Evolutionary conservation across 2,888 invertebrate genomes (phyloP), one percentile per base, ranked within the genome.

Genomic region (Tineola bisselliella): DNA sequence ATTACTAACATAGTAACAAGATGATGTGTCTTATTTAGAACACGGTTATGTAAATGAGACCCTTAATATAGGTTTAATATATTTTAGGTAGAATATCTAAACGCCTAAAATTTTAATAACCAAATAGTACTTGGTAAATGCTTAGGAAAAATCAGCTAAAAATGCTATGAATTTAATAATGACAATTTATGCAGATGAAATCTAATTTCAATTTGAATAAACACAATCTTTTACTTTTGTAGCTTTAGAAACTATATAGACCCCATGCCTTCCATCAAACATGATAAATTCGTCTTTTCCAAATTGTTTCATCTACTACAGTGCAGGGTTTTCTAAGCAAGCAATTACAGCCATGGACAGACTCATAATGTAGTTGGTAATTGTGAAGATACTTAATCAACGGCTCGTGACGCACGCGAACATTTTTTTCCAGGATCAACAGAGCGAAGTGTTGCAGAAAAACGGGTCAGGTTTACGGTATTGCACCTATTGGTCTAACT

Each of bases 361-460:
- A 11, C 54, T 11, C 54, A 54, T 54, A 54, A 54, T 25, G 54
- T 54, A 54, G 54, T 25, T 54, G 17, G 58, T 58, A 58, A 58
- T 58, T 58, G 33, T 33, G 58, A 19, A 33, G 33, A 58, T 58
- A 58, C 33, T 58, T 58, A 17, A 33, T 19, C 33, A 58, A 4
- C 15, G 33, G 58, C 33, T 30, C 33, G 58, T 58, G 33, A 58
- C 58, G 58, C 58, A 58, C 58, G 58, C 58, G 58, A 58, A 13
- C 19, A 58, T 58, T 58, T 58, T 58, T 57, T 58, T 19, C 31
- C 58, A 19, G 58, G 58, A 58, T 33, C 58, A 58, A 8, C 58
- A 58, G 58, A 58, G 58, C 58, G 33, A 58, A 25, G 19, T 58
- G 58, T 15, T 15, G 56, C 13, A 58, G 33, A 33, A 58, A 58